Evolutionary conservation across 2,888 invertebrate species (phyloP).

Genomic region (Leptopilina myrica): DNA sequence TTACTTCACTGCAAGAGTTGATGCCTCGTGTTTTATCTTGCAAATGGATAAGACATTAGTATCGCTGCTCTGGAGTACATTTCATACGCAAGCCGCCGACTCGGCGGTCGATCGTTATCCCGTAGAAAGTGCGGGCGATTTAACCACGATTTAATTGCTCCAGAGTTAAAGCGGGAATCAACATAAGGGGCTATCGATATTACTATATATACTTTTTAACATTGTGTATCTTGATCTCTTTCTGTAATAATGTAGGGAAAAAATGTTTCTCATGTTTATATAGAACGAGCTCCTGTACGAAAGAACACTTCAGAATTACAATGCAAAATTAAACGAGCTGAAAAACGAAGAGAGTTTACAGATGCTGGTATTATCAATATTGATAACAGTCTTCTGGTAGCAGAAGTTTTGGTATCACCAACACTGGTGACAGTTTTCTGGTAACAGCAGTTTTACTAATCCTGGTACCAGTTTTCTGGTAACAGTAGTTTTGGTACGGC

Average conservation of each 20-base stretch:
- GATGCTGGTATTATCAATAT: too few species aligned
- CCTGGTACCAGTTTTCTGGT: too few species aligned
- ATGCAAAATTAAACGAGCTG: background rate
- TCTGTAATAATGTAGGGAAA: background rate
- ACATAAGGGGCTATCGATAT: constrained; percentile 28
- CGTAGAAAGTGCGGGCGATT: constrained; percentile 41
- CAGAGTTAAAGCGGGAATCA: constrained; percentile 34
- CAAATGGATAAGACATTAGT: constrained; percentile 1
- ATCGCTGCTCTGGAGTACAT: constrained; percentile 1
- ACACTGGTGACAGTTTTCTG: too few species aligned
- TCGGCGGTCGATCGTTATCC: constrained; percentile 40
- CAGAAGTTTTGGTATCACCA: too few species aligned
- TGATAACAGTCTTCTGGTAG: too few species aligned
- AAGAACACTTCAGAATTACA: background rate
- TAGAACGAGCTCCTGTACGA: background rate
- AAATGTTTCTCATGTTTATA: background rate
- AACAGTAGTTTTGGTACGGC: too few species aligned
- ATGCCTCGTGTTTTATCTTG: background rate
- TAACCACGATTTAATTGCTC: constrained; percentile 39
- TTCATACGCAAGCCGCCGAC: constrained; percentile 15
- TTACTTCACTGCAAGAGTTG: background rate
- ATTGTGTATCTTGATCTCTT: constrained; percentile 14
- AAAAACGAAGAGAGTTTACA: background rate
- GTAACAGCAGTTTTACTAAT: too few species aligned
- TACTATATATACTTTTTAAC: constrained; percentile 11